These are phyloP conservation scores for Cheilosia soror DNA, from an alignment of 2,888 invertebrate genomes.

Conservation along the genomic window DNA sequence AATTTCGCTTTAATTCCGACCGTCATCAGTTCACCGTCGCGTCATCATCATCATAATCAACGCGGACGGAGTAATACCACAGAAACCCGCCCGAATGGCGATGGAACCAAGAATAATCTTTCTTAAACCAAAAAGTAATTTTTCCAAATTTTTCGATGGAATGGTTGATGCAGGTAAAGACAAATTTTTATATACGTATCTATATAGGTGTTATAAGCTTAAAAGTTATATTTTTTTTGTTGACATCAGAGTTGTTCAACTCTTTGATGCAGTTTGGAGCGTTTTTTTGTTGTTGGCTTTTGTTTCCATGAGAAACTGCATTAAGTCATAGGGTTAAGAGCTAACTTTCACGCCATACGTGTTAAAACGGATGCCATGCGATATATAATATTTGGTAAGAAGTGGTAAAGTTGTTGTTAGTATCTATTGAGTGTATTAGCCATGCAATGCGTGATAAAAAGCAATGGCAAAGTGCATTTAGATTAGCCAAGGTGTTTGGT, in stretches of 20 bases:
- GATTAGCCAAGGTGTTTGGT: neutral
- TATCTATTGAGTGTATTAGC: neutral
- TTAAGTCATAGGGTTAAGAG: conserved; percentile 32
- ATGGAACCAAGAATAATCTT: conserved; percentile 74
- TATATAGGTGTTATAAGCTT: conserved; percentile 1
- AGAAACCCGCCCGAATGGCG: conserved; percentile 59
- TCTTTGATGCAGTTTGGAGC: conserved; percentile 30
- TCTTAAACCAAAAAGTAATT: conserved; percentile 70
- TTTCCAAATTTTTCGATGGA: conserved; percentile 74
- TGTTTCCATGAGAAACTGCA: conserved; percentile 30
- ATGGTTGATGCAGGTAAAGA: conserved; percentile 68
- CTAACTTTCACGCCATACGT: conserved; percentile 56
- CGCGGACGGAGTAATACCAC: conserved; percentile 27
- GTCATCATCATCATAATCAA: conserved; percentile 22
- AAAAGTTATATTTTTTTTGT: conserved; percentile 13
- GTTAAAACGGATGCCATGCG: conserved; percentile 19
- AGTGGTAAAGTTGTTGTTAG: neutral
- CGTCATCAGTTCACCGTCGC: conserved; percentile 43
- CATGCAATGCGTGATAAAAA: conserved; percentile 14
- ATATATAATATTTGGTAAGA: conserved; percentile 4
- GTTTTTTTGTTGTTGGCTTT: conserved; percentile 5
- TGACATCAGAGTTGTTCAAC: conserved; percentile 24
- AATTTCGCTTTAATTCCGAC: conserved; percentile 40
- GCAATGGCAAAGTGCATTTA: conserved; percentile 21
- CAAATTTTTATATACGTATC: conserved; percentile 3